A percentile compares a stretch with the other conserved stretches of the same genome.
These are phyloP conservation scores for Alosa alosa DNA, from an alignment of 2,113 vertebrate species.

Conservation along the genomic window DNA sequence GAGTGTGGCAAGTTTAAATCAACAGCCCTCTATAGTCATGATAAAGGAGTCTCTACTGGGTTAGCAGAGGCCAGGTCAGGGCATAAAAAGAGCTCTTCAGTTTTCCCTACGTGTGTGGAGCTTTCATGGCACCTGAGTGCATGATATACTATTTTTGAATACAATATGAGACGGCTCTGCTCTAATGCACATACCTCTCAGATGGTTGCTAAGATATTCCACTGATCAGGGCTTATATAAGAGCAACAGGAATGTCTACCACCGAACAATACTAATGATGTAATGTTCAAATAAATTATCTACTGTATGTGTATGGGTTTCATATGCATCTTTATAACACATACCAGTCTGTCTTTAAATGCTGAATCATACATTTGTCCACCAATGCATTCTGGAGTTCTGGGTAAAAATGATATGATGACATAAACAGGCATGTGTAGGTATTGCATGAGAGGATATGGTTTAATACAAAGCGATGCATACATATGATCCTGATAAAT, in stretches of 20 bases:
- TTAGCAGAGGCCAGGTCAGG: neutral
- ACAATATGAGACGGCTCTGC: neutral
- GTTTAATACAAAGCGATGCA: conserved; percentile 28
- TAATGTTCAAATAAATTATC: too few relatives aligned
- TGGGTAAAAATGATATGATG: neutral
- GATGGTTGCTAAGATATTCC: neutral
- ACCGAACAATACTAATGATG: too few relatives aligned
- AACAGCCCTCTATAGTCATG: conserved; percentile 4
- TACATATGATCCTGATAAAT: conserved; percentile 35
- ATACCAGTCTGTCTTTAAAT: too few relatives aligned
- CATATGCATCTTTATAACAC: too few relatives aligned
- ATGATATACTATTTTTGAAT: neutral
- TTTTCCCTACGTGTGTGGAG: neutral
- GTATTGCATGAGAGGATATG: conserved; percentile 20
- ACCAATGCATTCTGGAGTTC: neutral
- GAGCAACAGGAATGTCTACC: neutral
- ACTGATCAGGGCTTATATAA: neutral
- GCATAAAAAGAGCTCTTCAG: neutral
- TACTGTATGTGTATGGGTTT: too few relatives aligned
- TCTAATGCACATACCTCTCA: neutral
- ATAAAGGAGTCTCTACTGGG: neutral
- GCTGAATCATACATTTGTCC: neutral
- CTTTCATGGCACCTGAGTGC: neutral
- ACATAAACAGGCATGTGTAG: neutral
- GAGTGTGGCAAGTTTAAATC: conserved; percentile 13